Evolutionary conservation across 2,888 invertebrate genomes (phyloP).

Genomic region (Torymus texanus): DNA sequence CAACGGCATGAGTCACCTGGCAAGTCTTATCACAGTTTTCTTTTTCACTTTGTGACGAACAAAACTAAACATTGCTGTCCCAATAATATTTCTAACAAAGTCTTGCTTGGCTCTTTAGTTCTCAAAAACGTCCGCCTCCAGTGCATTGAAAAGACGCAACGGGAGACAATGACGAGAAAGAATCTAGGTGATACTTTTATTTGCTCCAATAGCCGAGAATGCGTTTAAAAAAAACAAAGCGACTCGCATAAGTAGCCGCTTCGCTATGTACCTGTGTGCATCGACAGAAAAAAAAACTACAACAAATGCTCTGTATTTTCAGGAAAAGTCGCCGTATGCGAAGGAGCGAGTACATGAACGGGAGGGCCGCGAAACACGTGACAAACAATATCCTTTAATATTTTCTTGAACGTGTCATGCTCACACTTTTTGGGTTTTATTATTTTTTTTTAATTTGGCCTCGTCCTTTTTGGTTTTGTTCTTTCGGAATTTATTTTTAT

Average conservation of each 20-base stretch:
- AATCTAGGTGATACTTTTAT: slow-evolving; percentile 65
- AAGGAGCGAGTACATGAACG: slow-evolving; percentile 85
- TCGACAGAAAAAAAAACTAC: slow-evolving; percentile 28
- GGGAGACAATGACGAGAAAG: slow-evolving; percentile 66
- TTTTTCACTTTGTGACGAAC: slow-evolving; percentile 16
- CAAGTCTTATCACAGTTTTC: slow-evolving; percentile 14
- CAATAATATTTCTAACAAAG: slow-evolving; percentile 60
- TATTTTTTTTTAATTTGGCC: background rate
- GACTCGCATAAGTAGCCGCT: background rate
- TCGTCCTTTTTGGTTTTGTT: too few species aligned
- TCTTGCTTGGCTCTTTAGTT: slow-evolving; percentile 67
- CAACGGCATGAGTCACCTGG: slow-evolving; percentile 11
- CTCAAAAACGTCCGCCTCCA: slow-evolving; percentile 68
- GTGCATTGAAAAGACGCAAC: slow-evolving; percentile 70
- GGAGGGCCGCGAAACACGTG: slow-evolving; percentile 83
- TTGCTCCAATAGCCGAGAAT: slow-evolving; percentile 63
- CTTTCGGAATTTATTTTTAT: too few species aligned
- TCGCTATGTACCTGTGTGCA: too few species aligned
- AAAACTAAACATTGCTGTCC: slow-evolving; percentile 15
- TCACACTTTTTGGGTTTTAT: background rate
- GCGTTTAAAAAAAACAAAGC: slow-evolving; percentile 15
- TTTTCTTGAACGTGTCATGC: slow-evolving; percentile 15
- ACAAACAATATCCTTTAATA: slow-evolving; percentile 89
- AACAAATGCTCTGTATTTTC: slow-evolving; percentile 68
- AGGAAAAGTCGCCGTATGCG: slow-evolving; percentile 88